Base-by-base conservation (phyloP, 1,140 invertebrate genomes). In the Vanessa tameamea region DNA sequence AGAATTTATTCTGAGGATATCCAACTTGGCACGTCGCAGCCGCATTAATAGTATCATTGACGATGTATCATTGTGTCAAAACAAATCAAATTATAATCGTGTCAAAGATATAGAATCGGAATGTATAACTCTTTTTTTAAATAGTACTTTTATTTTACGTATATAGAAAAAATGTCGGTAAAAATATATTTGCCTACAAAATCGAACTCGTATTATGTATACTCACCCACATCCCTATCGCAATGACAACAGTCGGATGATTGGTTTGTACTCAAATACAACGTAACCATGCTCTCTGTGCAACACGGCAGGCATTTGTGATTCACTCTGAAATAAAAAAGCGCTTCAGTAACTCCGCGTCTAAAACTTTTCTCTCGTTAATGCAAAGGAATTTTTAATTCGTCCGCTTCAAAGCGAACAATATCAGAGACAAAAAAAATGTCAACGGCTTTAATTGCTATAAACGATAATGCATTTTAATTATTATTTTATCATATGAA, bases 261-360 rank as follows among this genome's bases (percentile, higher is more conserved):
- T 77, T 90, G 81, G 71, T 92, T 91, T 20, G 69, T 80, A 67
- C 77, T 86, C 75, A 86, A 75, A 76, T 84, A 87, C 64, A 88
- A 82, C 11, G 88, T 85, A 16, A 81, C 82, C 73, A 88, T 88
- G 53, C 87, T 90, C 55, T 91, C 84, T 16, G 91, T 92, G 84
- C 96, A 96, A 75, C 95, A 96, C 6, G 95, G 94, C 71, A 96
- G 94, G 80, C 96, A 96, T 86, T 96, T 96, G 80, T 95, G 95
- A 85, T 96, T 96, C 51, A 95, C 89, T 78, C 94, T 94, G 82
- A 48, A 86, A 84, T 67, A 61, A 73, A 80, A 82, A 76, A 59
- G 48, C 23, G 15, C 64, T 63, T 63, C 20, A 43, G 16, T 23
- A 73, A 73, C 67, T 69, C 71, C 50, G 66, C 53, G 47, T 16